A percentile compares a stretch with the other conserved stretches of the same genome.
These are phyloP conservation scores for Stenchaetothrips biformis DNA, from an alignment of 2,888 invertebrate genomes.

Conservation along the genomic window DNA sequence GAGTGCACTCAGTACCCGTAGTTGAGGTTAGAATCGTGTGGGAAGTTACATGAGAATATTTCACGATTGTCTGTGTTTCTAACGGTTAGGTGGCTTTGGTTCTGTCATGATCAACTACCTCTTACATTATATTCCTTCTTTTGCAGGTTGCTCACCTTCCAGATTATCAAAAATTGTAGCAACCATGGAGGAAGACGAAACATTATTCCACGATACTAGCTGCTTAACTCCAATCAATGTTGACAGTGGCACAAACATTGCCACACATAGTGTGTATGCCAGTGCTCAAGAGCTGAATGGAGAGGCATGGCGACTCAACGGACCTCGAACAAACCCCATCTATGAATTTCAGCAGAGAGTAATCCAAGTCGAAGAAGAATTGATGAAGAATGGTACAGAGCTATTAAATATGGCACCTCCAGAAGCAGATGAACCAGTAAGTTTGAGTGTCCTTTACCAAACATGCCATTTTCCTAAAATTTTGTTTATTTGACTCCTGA, in stretches of 20 bases:
- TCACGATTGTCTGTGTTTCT: not conserved
- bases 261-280: not conserved
- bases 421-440: not conserved
- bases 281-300: slow-evolving; percentile 23
- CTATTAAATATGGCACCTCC: not conserved
- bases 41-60: too few species aligned
- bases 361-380: not conserved
- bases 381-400: not conserved
- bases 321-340: not conserved
- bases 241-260: not conserved
- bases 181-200: not conserved
- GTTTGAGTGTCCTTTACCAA: not conserved
- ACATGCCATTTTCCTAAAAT: not conserved
- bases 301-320: not conserved
- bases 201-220: slow-evolving; percentile 2
- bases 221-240: not conserved
- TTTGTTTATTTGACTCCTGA: not conserved
- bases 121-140: not conserved
- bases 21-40: not conserved
- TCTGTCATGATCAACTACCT: not conserved
- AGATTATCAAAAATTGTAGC: not conserved
- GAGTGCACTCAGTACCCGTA: not conserved
- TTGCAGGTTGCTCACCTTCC: not conserved
- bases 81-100: not conserved
- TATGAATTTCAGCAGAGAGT: not conserved